Evolutionary conservation across 1,140 invertebrate genomes (phyloP).

Genomic region (Diorhabda elongata): DNA sequence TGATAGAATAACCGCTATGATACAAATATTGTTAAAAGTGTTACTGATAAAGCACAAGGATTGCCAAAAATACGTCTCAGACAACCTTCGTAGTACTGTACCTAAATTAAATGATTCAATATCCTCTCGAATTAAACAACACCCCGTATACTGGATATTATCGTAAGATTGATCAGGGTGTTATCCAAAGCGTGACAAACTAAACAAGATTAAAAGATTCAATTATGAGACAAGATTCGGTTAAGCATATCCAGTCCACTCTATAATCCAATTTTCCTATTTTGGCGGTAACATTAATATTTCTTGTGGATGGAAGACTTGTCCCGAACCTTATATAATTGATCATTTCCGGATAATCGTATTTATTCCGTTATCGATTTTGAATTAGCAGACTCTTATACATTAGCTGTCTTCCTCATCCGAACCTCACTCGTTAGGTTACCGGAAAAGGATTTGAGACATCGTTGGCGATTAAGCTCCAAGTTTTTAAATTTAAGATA

Average conservation of each 20-base stretch:
- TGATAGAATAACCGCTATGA: too few relatives aligned
- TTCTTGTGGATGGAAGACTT: slow-evolving; percentile 5
- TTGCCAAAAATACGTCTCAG: too few relatives aligned
- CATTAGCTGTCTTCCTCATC: neutral
- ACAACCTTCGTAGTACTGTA: too few relatives aligned
- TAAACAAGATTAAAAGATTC: neutral
- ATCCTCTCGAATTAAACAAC: too few relatives aligned
- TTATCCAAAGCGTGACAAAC: too few relatives aligned
- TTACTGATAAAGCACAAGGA: too few relatives aligned
- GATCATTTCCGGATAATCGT: slow-evolving; percentile 16
- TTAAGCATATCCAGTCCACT: neutral
- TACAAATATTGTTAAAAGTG: too few relatives aligned
- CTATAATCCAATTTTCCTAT: neutral
- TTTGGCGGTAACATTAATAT: slow-evolving; percentile 16
- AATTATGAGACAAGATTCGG: neutral
- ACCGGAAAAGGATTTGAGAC: neutral
- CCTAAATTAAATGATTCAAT: too few relatives aligned
- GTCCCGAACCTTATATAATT: slow-evolving; percentile 9
- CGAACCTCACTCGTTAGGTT: neutral
- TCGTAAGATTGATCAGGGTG: too few relatives aligned
- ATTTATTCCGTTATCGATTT: slow-evolving; percentile 16
- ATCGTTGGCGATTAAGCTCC: too few relatives aligned
- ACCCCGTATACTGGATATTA: too few relatives aligned
- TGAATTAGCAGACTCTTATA: slow-evolving; percentile 8
- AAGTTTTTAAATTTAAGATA: too few relatives aligned